Percentiles rank a stretch among this genome's conserved stretches.
Conservation (phyloP, 1,140 invertebrate genomes). For the Rhagoletis pomonella region DNA sequence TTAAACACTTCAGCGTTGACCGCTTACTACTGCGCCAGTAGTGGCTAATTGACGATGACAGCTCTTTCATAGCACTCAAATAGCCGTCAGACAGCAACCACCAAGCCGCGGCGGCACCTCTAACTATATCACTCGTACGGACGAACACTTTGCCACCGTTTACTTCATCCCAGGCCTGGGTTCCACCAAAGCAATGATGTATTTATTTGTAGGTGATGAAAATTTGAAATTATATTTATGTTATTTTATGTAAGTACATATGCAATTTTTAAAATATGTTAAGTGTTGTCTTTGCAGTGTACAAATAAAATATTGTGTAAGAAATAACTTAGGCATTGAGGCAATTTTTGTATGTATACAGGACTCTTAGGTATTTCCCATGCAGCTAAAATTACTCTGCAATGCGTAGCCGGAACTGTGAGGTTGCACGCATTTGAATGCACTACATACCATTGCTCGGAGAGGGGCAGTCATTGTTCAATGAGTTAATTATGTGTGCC, state of each 20-base stretch:
- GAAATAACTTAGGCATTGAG: neutral
- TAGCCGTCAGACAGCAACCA: neutral
- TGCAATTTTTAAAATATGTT: conserved; percentile 34
- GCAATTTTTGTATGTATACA: neutral
- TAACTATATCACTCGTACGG: neutral
- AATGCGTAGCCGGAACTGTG: conserved; percentile 16
- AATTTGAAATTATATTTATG: conserved; percentile 49
- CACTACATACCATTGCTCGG: too few relatives aligned
- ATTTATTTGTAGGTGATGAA: conserved; percentile 1
- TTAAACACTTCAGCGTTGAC: conserved; percentile 41
- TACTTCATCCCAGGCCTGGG: neutral
- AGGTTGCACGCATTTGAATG: too few relatives aligned
- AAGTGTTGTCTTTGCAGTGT: conserved; percentile 3
- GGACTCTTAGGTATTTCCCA: neutral
- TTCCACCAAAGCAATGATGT: neutral
- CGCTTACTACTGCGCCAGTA: neutral
- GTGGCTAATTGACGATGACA: conserved; percentile 50
- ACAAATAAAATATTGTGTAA: neutral
- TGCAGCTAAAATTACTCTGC: conserved; percentile 4
- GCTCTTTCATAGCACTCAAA: conserved; percentile 26
- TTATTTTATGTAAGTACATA: neutral
- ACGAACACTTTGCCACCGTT: neutral
- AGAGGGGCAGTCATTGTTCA: too few relatives aligned
- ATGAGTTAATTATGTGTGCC: too few relatives aligned
- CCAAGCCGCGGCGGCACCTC: conserved; percentile 4